Evolutionary conservation across 2,888 invertebrate genomes (phyloP), one percentile per base, ranked within the genome.

Genomic region (Heteropelma amictum): DNA sequence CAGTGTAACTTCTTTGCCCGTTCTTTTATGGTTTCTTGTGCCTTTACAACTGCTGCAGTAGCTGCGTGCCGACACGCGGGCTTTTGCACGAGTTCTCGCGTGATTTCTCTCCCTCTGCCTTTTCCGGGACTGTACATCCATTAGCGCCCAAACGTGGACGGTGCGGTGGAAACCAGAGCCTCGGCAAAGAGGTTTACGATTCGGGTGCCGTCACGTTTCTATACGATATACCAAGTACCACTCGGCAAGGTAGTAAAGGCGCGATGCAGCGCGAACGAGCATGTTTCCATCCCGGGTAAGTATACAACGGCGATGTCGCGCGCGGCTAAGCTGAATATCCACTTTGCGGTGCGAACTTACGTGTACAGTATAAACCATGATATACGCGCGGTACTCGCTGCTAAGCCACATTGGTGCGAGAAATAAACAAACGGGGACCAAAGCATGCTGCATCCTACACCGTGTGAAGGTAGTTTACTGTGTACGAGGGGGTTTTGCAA

Each of bases 121-220:
- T 51, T 45, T 63, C 17, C 28, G 47, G 38, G 56, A 69, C 58
- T 30, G 45, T 47, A 54, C 69, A 78, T 79, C 82, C 82, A 80
- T 82, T 81, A 82, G 78, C 76, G 38, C 19, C 64, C 67, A 61
- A 72, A 61, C 60, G 67, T 67, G 65, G 60, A 72, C 28, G 19
- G 51, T 65, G 70, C 10, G 49, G 64, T 30, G 49, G 21, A 51
- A 63, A 68, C 33, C 49, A 42, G 58, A 58, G 17, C 17, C 17
- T 7, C 38, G 67, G 64, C 68, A 54, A 51, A 71, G 67, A 68
- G 65, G 71, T 75, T 79, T 78, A 69, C 80, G 82, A 83, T 86
- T 85, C 71, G 85, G 84, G 81, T 84, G 84, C 84, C 83, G 77
- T 85, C 85, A 85, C 85, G 85, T 85, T 83, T 79, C 75, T 60